Evolutionary conservation across 2,113 vertebrate genomes (phyloP), one percentile per base, ranked within the genome.

Genomic region (Damaliscus lunatus): DNA sequence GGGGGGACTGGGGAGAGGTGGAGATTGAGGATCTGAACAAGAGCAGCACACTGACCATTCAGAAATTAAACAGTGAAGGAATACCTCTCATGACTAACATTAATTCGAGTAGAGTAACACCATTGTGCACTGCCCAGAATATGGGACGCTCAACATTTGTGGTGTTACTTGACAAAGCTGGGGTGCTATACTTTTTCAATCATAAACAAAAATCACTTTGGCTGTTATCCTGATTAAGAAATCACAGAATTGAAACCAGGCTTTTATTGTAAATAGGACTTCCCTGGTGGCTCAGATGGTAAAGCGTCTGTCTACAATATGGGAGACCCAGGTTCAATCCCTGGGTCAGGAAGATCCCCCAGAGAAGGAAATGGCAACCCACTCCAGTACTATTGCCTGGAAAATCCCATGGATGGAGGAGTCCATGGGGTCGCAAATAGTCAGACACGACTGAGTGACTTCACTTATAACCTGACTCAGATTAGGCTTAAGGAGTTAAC

Each of bases 401-500:
- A 71, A 67, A 21, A 71, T 36, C 64, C n/a, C 64, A 71, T 36
- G n/a, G 17, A 36, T 36, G 64, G n/a, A 71, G n/a, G n/a, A 36
- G n/a, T 36, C 33, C n/a, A 36, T 71, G 17, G 64, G 64, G 31
- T 36, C 1, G 1, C 64, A 71, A 67, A 67, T 17, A 36, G n/a
- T 71, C 17, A 19, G 64, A 67, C n/a, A 36, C 0, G 0, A 71
- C 8, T 36, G 17, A 71, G 17, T 71, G 64, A 71, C 64, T 71
- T 71, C 17, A 71, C 64, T 71, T 71, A 90, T 64, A 46, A 64
- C 4, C 17, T 67, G 46, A 92, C 40, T 29, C 74, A 29, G 6
- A n/a, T 86, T 40, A 94, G 60, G 53, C 36, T 88, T 95, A 88
- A 91, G n/a, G 78, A 29, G 10, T 27, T 21, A 19, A 80, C n/a